Evolutionary conservation across 2,888 invertebrate species (phyloP), one percentile per base, ranked within the genome.

Genomic region (Lepidochitona cinerea): DNA sequence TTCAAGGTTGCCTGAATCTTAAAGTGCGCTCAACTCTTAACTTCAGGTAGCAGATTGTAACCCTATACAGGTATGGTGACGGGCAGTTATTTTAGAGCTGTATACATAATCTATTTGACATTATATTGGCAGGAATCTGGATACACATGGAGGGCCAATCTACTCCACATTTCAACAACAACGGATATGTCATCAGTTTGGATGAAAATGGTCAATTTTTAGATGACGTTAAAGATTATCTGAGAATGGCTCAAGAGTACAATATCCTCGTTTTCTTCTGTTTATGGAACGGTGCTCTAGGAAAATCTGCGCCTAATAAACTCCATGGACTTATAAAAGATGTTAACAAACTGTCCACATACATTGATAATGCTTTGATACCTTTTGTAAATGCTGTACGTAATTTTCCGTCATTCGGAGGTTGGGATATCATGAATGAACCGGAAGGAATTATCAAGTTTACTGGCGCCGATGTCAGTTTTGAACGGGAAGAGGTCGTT

Each of bases 381-480:
- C 83, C 83, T 1, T 75, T 79, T 73, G 81, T 81, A 2, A 70
- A 49, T 7, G 83, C 77, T 0, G 66, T 83, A 5, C 81, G 80
- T 49, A 71, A 76, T 32, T 77, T 82, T 37, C 77, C 75, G 1
- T 78, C 76, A n/a, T 73, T 83, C 5, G 83, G 79, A 14, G 83
- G 79, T 0, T 83, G 81, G 81, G 83, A 83, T 65, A 82, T 83
- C 49, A 79, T 80, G 32, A 82, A 83, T 67, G 81, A 83, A 41
- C 75, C 77, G 12, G 83, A 81, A 71, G 82, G 83, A 26, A 70
- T 75, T 36, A 68, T 82, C 4, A n/a, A n/a, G n/a, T n/a, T n/a
- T n/a, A n/a, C n/a, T n/a, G n/a, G n/a, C n/a, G n/a, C n/a, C n/a
- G n/a, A n/a, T n/a, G n/a, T n/a, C n/a, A n/a, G n/a, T n/a, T n/a